phyloP scores from a whole-genome alignment of 2,797 vertebrate species.

The Xenopus petersii region DNA sequence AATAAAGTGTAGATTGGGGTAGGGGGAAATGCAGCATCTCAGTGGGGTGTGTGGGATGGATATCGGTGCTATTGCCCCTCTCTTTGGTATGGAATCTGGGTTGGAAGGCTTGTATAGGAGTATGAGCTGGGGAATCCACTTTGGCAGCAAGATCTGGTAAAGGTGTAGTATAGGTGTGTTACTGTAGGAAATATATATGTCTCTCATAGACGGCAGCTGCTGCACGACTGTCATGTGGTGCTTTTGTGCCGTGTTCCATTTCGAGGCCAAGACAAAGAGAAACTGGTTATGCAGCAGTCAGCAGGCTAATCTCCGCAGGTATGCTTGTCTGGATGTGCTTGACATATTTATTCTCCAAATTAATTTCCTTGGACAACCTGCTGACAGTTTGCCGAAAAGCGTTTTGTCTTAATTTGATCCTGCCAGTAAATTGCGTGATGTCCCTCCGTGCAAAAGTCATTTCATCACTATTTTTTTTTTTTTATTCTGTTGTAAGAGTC shows the following conservation, averaged over 20 bases:
- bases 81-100: too few relatives aligned
- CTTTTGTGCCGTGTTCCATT: conserved; percentile 55
- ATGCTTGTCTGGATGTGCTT: conserved; percentile 50
- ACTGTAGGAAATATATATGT: conserved; percentile 2
- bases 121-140: too few relatives aligned
- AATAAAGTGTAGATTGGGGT: too few relatives aligned
- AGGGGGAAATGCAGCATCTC: conserved; percentile 1
- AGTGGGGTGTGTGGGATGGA: conserved; percentile 1
- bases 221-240: conserved; percentile 36
- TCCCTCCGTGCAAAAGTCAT: too few relatives aligned
- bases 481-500: background rate
- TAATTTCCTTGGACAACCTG: conserved; percentile 7
- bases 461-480: too few relatives aligned
- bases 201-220: too few relatives aligned
- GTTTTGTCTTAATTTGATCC: background rate
- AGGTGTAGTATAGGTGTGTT: too few relatives aligned
- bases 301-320: conserved; percentile 47
- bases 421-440: conserved; percentile 2
- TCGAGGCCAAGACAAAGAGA: conserved; percentile 46
- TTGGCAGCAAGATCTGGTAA: too few relatives aligned
- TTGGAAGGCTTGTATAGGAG: too few relatives aligned
- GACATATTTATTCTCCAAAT: conserved; percentile 28
- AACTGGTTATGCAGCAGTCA: conserved; percentile 44
- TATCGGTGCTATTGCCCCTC: conserved; percentile 13
- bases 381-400: conserved; percentile 10